phyloP scores from a whole-genome alignment of 1,140 invertebrate genomes.

The Calephelis nemesis region DNA sequence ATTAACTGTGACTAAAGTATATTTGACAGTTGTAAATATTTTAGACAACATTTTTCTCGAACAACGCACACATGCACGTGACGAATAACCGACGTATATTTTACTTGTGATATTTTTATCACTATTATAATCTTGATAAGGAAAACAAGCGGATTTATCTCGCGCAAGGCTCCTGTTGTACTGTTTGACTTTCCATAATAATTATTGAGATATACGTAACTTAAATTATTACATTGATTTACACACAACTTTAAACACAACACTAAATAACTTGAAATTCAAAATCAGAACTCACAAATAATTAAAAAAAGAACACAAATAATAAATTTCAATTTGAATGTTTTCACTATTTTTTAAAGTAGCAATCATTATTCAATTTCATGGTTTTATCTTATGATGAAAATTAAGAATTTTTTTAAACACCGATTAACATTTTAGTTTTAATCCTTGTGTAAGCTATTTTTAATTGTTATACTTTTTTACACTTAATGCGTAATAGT shows the following conservation, averaged over 20 bases:
- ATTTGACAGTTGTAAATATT: constrained; percentile 74
- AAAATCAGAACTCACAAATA: no score
- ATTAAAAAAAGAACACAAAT: constrained; percentile 6
- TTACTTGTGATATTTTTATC: constrained; percentile 71
- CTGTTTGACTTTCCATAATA: constrained; percentile 40
- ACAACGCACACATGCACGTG: constrained; percentile 41
- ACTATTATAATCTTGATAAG: constrained; percentile 73
- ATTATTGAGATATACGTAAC: constrained; percentile 32
- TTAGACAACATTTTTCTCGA: constrained; percentile 62
- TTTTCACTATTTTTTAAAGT: no score
- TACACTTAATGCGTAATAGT: neutral
- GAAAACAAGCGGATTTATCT: constrained; percentile 72
- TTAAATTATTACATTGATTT: neutral
- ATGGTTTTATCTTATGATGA: no score
- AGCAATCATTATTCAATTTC: no score
- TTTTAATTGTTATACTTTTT: no score
- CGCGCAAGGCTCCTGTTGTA: constrained; percentile 35
- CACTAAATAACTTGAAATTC: neutral
- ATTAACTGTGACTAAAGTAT: constrained; percentile 62
- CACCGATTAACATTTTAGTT: no score
- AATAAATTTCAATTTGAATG: constrained; percentile 1
- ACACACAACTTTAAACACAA: neutral
- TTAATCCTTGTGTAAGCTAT: neutral
- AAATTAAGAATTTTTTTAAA: no score
- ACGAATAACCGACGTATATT: constrained; percentile 43